These are phyloP conservation scores for Phaedon cochleariae DNA, from an alignment of 2,888 invertebrate species.

Conservation along the genomic window DNA sequence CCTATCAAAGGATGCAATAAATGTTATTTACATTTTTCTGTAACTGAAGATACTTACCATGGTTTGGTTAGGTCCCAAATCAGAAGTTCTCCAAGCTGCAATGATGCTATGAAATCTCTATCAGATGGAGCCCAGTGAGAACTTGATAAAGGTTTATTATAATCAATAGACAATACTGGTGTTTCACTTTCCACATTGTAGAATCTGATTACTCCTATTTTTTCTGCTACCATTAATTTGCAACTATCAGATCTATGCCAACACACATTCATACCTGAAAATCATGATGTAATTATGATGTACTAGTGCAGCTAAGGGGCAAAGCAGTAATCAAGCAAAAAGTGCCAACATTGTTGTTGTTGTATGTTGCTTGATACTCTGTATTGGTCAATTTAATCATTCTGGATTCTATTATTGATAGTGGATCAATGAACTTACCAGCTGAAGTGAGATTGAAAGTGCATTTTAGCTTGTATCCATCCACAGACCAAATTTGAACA, in stretches of 20 bases:
- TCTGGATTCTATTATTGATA: no score
- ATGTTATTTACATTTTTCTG: no score
- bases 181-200: slow-evolving; percentile 75
- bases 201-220: slow-evolving; percentile 76
- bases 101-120: slow-evolving; percentile 68
- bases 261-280: slow-evolving; percentile 66
- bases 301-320: no score
- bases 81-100: slow-evolving; percentile 72
- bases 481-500: slow-evolving; percentile 73
- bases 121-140: slow-evolving; percentile 77
- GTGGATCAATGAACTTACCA: slow-evolving; percentile 59
- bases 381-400: no score
- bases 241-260: slow-evolving; percentile 76
- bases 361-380: no score
- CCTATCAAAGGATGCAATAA: no score
- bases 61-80: slow-evolving; percentile 75
- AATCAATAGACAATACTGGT: slow-evolving; percentile 73
- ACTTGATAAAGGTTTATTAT: slow-evolving; percentile 69
- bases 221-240: slow-evolving; percentile 79
- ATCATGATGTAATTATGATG: no score
- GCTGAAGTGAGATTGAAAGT: slow-evolving; percentile 73
- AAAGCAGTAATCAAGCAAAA: neutral
- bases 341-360: no score
- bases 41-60: slow-evolving; percentile 62
- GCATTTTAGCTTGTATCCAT: slow-evolving; percentile 65